Evolutionary conservation across 2,113 vertebrate species (phyloP).

Genomic region (Pterocles burchelli): DNA sequence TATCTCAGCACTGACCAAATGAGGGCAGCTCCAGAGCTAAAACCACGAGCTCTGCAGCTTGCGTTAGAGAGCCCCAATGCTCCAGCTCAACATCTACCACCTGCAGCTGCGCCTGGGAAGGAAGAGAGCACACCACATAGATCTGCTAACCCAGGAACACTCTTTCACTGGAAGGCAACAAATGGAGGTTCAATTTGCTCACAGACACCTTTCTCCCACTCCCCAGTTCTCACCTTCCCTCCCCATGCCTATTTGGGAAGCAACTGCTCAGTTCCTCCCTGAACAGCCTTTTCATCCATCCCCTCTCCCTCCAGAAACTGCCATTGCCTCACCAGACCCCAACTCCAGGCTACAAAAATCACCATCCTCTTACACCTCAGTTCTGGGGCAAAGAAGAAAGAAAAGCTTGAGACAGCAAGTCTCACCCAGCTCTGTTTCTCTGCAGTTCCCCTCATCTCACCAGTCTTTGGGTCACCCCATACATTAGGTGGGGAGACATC

Average conservation of each 20-base stretch:
- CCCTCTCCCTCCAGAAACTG: background rate
- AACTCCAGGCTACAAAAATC: background rate
- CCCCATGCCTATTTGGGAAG: background rate
- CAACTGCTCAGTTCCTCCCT: fast-evolving
- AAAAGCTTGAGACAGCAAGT: background rate
- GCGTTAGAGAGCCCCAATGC: background rate
- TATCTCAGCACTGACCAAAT: fast-evolving
- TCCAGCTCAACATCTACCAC: background rate
- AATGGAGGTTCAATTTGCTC: background rate
- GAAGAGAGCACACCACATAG: background rate
- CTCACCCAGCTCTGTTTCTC: background rate
- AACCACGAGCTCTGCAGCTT: background rate
- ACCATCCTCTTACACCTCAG: background rate
- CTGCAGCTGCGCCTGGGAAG: background rate
- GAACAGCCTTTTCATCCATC: background rate
- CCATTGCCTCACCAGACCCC: background rate
- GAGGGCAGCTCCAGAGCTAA: background rate
- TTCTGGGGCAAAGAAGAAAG: background rate
- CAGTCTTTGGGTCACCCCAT: background rate
- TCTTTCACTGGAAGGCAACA: background rate
- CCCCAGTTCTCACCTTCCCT: background rate
- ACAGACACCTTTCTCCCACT: background rate
- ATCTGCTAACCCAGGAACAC: background rate
- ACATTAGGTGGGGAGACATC: fast-evolving
- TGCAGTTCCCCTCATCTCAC: background rate